Evolutionary conservation across 2,888 invertebrate species (phyloP), one percentile per base, ranked within the genome.

Genomic region (Quadriops clusia): DNA sequence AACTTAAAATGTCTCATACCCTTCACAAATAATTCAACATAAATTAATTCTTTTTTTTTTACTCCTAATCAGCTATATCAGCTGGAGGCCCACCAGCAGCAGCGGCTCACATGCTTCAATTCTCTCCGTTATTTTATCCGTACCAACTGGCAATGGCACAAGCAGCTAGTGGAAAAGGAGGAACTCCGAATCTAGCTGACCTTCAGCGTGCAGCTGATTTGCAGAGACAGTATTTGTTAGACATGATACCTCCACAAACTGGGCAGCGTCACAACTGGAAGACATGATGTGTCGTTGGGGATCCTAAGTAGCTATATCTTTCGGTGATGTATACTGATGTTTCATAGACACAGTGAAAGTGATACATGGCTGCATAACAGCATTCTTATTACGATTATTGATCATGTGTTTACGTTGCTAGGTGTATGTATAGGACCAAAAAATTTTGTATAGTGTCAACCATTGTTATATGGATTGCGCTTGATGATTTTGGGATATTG

Each of bases 151-250:
- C 86, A 36, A 78, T 80, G 77, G 81, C 80, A 39, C 82, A 82
- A 58, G 80, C 80, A 39, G 72, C 65, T 5, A 49, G 53, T 4
- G 56, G 61, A 20, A 60, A 68, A 45, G 53, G 53, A 5, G 56
- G 60, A 23, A 56, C 58, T 10, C 58, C 70, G 42, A 67, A 67
- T 3, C 63, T 63, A 45, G 81, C 77, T 1, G 87, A 89, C 46
- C 69, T 87, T 58, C 87, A 86, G 58, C 73, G 86, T 44, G 84
- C 86, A 36, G 84, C 84, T 3, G 86, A 87, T 57, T 67, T 87
- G 41, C 94, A 94, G 66, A 71, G 94, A 33, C 94, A 94, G 67
- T 94, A 94, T 68, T 72, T 95, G 52, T 72, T 95, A 39, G 94
- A 95, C 61, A 91, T 95, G 90, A 89, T 94, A 52, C 89, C 90